Conservation (phyloP, 2,888 invertebrate genomes). For the Drosophila crucigera region DNA sequence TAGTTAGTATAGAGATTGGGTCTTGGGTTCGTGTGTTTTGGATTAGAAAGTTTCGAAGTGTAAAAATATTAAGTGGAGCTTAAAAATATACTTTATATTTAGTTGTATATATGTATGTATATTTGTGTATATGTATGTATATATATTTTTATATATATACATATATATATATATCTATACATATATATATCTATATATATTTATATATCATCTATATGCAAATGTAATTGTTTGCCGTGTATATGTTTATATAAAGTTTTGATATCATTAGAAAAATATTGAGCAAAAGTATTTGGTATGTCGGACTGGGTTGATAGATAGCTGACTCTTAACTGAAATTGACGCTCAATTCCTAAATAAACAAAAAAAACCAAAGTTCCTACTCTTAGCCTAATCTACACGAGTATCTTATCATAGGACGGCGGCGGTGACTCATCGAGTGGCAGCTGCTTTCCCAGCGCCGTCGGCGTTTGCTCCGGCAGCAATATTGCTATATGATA, state of each 20-base stretch:
- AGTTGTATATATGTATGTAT: slow-evolving; percentile 36
- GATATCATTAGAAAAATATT: slow-evolving; percentile 76
- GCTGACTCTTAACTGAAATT: slow-evolving; percentile 58
- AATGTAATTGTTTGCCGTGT: slow-evolving; percentile 62
- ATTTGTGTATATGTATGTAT: neutral
- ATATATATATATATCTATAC: slow-evolving; percentile 23
- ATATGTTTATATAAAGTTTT: slow-evolving; percentile 75
- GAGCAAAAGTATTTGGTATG: slow-evolving; percentile 70
- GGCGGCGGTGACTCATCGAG: slow-evolving; percentile 89
- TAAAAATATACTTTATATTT: slow-evolving; percentile 59
- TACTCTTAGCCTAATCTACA: slow-evolving; percentile 85
- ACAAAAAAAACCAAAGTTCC: slow-evolving; percentile 36
- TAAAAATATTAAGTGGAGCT: slow-evolving; percentile 74
- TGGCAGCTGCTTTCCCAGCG: slow-evolving; percentile 67
- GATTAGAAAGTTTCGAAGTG: slow-evolving; percentile 67
- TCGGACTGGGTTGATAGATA: slow-evolving; percentile 39
- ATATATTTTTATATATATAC: slow-evolving; percentile 26
- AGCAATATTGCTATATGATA: slow-evolving; percentile 93
- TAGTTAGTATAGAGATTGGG: slow-evolving; percentile 67
- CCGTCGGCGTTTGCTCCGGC: slow-evolving; percentile 86
- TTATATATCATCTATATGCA: slow-evolving; percentile 56
- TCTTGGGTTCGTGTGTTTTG: slow-evolving; percentile 38
- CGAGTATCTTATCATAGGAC: slow-evolving; percentile 91
- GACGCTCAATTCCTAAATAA: slow-evolving; percentile 63
- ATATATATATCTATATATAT: slow-evolving; percentile 10